Base-by-base conservation (phyloP, 2,888 invertebrate species). In the Sminthurides aquaticus region DNA sequence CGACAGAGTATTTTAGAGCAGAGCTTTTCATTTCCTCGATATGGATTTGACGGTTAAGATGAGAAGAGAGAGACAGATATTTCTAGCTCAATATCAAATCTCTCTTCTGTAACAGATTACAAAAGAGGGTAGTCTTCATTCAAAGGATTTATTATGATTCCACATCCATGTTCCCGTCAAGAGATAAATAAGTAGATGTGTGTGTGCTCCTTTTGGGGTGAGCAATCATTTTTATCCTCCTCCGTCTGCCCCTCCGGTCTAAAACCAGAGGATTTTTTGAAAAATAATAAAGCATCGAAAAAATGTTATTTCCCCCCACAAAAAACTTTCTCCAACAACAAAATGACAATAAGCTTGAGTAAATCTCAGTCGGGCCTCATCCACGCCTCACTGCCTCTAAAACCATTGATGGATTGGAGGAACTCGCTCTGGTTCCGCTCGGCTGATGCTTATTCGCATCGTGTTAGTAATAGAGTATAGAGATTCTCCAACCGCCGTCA, bases 81-180 rank as follows among this genome's bases (percentile, higher is more conserved):
- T n/a, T n/a, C n/a, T n/a, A n/a, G n/a, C n/a, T n/a, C n/a, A n/a
- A n/a, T n/a, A n/a, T n/a, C 15, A 34, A 34, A 34, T 34, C 43
- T 15, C 5, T 34, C 8, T 34, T 34, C 15, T 34, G 43, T 34
- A 15, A 34, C 8, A 34, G n/a, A 11, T 34, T 34, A 34, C 43
- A 34, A 34, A 34, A 15, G 8, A 5, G 5, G 43, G 43, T 34
- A 11, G 43, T 34, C 8, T 5, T 11, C 43, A 48, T 49, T 49
- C 2, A 26, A 49, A 49, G 57, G 57, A 62, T 62, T 62, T 62
- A 62, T 62, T 62, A 57, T 62, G 62, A 62, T 62, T 62, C 57
- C 62, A 57, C 62, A 62, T 62, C 57, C 27, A 62, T 24, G 49
- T 57, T 57, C 62, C 24, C 57, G 62, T 62, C 62, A 62, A 49